Evolutionary conservation across 2,113 vertebrate genomes (phyloP).

Genomic region (Amphiprion percula): DNA sequence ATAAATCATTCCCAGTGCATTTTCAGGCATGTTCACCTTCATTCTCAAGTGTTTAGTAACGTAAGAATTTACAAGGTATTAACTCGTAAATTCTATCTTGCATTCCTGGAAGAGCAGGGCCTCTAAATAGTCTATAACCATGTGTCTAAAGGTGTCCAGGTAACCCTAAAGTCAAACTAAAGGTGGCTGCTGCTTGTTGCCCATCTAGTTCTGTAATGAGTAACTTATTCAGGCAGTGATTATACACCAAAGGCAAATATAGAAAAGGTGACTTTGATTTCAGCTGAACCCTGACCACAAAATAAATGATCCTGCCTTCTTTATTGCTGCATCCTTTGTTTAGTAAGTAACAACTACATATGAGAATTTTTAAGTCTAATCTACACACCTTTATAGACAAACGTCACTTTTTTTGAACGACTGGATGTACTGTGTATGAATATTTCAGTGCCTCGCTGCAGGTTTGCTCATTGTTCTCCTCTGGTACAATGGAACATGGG

Average conservation of each 20-base stretch:
- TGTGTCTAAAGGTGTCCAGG: not conserved
- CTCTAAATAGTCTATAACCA: not conserved
- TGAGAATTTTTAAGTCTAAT: not conserved
- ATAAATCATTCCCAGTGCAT: conserved; percentile 17
- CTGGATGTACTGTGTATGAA: conserved; percentile 50
- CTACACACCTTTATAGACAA: not conserved
- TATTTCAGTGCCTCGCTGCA: conserved; percentile 65
- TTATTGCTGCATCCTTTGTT: not conserved
- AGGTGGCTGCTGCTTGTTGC: not conserved
- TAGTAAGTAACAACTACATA: not conserved
- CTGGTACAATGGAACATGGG: conserved; percentile 67
- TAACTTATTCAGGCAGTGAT: conserved; percentile 39
- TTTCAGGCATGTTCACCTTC: conserved; percentile 1
- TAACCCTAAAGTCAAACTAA: conserved; percentile 45
- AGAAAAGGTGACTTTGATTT: conserved; percentile 16
- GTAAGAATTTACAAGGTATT: not conserved
- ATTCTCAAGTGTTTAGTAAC: not conserved
- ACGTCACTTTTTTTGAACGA: not conserved
- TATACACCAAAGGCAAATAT: conserved; percentile 35
- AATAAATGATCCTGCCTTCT: not conserved
- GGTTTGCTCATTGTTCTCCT: conserved; percentile 62
- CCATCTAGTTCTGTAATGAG: conserved; percentile 33
- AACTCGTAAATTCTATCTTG: rapidly evolving
- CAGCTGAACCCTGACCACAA: not conserved
- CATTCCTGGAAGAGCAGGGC: not conserved